Percentiles rank a stretch among this genome's conserved stretches.
phyloP scores from a whole-genome alignment of 2,113 vertebrate genomes.

The Mustelus asterias region DNA sequence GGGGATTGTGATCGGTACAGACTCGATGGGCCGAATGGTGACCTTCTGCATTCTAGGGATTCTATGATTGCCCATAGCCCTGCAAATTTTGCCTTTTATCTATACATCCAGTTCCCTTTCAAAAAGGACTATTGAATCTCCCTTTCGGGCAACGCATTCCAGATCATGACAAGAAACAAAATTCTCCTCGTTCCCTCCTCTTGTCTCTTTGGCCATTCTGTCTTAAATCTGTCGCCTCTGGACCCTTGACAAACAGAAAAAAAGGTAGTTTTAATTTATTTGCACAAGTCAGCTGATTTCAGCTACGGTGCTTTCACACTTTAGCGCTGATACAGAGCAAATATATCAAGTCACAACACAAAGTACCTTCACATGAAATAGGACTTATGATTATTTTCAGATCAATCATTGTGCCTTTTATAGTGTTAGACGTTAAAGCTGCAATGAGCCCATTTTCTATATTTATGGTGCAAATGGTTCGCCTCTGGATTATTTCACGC shows the following conservation, averaged over 20 bases:
- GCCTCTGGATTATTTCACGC: background rate
- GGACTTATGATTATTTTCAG: slow-evolving; percentile 11
- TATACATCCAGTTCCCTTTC: background rate
- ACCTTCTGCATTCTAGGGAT: no score
- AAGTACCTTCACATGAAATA: background rate
- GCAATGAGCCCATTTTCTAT: background rate
- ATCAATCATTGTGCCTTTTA: slow-evolving; percentile 30
- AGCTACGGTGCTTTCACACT: background rate
- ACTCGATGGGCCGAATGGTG: no score
- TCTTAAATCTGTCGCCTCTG: background rate
- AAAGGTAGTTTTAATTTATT: background rate
- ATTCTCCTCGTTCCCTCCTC: background rate
- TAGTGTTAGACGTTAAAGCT: slow-evolving; percentile 17
- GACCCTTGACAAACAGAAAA: background rate
- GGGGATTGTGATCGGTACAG: no score
- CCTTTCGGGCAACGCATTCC: background rate
- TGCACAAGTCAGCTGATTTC: background rate
- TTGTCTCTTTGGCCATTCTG: background rate
- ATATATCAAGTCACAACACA: background rate
- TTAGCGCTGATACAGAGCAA: background rate
- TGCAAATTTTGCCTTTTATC: background rate
- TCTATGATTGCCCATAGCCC: no score
- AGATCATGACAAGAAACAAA: background rate
- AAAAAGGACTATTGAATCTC: no score
- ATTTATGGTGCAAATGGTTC: slow-evolving; percentile 3